Conservation (phyloP, 2,888 invertebrate species). For the Amiota communis region DNA sequence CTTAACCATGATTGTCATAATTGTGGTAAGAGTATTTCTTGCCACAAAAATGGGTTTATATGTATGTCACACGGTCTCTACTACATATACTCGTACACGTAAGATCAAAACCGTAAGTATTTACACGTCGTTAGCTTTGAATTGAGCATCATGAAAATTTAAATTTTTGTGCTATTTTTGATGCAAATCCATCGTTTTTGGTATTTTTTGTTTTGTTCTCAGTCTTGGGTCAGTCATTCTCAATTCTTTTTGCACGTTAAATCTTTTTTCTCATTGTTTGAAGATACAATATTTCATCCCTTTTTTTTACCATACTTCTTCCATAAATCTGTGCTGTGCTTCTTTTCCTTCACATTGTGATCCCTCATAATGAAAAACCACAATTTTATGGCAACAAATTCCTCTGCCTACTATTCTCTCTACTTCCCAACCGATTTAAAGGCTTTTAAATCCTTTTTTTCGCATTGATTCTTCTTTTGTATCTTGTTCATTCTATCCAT, state of each 20-base stretch:
- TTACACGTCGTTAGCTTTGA: slow-evolving; percentile 66
- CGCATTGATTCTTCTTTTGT: slow-evolving; percentile 55
- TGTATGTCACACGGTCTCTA: not conserved
- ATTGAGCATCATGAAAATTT: slow-evolving; percentile 41
- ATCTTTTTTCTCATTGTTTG: slow-evolving; percentile 2
- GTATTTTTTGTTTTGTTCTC: no score
- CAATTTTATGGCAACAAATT: slow-evolving; percentile 59
- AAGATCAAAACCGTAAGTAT: slow-evolving; percentile 55
- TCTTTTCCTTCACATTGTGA: no score
- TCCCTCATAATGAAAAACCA: slow-evolving; percentile 45
- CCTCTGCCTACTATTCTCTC: slow-evolving; percentile 43
- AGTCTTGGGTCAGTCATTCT: no score
- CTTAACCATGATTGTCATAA: slow-evolving; percentile 51
- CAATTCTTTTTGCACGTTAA: not conserved
- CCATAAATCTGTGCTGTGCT: not conserved
- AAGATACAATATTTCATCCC: not conserved
- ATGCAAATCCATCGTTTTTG: no score
- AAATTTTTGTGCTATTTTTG: no score
- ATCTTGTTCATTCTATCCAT: slow-evolving; percentile 31
- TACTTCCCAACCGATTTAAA: slow-evolving; percentile 58
- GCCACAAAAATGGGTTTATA: not conserved
- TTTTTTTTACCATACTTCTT: slow-evolving; percentile 7
- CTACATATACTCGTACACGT: not conserved
- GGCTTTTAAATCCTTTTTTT: slow-evolving; percentile 47
- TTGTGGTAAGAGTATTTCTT: slow-evolving; percentile 45